Percentiles rank a stretch among this genome's conserved stretches.
Evolutionary conservation across 2,113 vertebrate genomes (phyloP).

Genomic region (Melanocharis versteri): DNA sequence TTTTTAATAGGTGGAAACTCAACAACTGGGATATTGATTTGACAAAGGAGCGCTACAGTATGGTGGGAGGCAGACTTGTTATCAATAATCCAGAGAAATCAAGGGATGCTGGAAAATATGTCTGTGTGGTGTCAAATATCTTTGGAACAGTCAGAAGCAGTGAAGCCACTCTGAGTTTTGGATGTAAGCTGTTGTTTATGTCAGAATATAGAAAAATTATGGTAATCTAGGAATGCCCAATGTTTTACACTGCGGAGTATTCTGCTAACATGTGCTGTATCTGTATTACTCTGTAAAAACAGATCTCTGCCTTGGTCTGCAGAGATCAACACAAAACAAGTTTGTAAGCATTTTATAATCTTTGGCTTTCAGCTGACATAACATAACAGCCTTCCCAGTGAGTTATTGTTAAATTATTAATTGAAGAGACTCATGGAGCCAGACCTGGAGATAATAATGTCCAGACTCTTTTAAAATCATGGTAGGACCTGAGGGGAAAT

Average conservation of each 20-base stretch:
- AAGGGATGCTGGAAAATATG: slow-evolving; percentile 84
- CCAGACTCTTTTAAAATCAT: background rate
- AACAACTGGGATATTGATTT: slow-evolving; percentile 81
- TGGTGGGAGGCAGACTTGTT: slow-evolving; percentile 88
- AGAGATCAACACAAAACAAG: background rate
- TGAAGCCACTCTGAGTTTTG: slow-evolving; percentile 87
- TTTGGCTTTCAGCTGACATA: background rate
- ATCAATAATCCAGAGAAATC: slow-evolving; percentile 86
- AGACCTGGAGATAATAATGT: background rate
- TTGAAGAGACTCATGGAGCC: background rate
- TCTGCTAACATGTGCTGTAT: background rate
- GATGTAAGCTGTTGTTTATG: slow-evolving; percentile 81
- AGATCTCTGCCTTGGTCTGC: background rate
- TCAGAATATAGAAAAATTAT: background rate
- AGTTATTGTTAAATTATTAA: background rate
- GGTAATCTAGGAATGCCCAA: background rate
- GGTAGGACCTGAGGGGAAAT: background rate
- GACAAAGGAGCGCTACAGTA: slow-evolving; percentile 78
- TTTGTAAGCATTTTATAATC: background rate
- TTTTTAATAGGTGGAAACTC: slow-evolving; percentile 83
- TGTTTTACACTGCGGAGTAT: background rate
- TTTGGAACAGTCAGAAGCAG: slow-evolving; percentile 88
- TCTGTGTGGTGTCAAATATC: slow-evolving; percentile 85
- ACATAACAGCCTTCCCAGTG: background rate
- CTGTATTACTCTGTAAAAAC: background rate